Conservation (phyloP, 2,113 vertebrate genomes). For the Dicrurus megarhynchus region DNA sequence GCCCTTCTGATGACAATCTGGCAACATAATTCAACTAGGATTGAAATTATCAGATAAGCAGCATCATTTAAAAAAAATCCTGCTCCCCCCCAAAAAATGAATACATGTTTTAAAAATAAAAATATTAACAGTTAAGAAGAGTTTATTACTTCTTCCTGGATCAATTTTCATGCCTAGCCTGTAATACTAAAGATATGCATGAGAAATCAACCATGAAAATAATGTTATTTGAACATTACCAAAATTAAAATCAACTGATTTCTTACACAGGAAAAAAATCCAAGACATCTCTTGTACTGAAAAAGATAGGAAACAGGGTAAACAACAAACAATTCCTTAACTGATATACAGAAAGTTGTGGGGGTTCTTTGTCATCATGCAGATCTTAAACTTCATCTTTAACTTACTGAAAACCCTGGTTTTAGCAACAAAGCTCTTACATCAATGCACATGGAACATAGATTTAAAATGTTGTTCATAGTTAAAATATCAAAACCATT, state of each 20-base stretch:
- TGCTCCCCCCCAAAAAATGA: background rate
- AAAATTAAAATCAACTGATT: background rate
- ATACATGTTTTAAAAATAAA: constrained; percentile 34
- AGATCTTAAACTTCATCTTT: background rate
- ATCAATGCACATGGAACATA: background rate
- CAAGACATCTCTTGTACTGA: background rate
- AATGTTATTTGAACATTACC: background rate
- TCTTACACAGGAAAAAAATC: background rate
- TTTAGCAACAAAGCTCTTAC: background rate
- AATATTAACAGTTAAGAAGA: background rate
- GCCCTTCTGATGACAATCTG: constrained; percentile 82
- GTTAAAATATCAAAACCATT: background rate
- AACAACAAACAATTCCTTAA: constrained; percentile 27
- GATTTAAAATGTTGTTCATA: background rate
- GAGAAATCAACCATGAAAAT: background rate
- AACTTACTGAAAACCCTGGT: background rate
- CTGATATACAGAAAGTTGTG: background rate
- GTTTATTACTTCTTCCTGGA: constrained; percentile 1
- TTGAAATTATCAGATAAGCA: constrained; percentile 75
- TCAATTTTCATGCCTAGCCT: background rate
- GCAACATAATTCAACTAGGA: constrained; percentile 78
- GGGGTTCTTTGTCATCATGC: background rate
- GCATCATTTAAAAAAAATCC: constrained; percentile 19
- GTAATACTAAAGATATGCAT: background rate
- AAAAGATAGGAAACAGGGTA: background rate